Conservation (phyloP, 2,113 vertebrate species). For the Rana temporaria region DNA sequence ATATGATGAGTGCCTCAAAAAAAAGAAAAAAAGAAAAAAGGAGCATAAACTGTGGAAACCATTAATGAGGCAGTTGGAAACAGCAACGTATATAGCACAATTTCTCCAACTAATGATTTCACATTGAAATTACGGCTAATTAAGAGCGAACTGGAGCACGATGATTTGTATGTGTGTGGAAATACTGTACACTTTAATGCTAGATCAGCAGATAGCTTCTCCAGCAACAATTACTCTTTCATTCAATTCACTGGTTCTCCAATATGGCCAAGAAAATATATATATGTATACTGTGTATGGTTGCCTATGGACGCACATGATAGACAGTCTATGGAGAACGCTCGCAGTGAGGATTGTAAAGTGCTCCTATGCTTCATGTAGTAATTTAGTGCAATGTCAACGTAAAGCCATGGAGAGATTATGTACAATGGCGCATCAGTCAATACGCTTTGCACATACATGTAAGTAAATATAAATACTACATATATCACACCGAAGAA, state of each 20-base stretch:
- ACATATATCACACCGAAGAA: constrained; percentile 38
- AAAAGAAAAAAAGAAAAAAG: too few relatives aligned
- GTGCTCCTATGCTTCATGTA: constrained; percentile 16
- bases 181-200: constrained; percentile 5
- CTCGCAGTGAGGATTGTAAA: background rate
- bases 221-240: background rate
- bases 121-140: background rate
- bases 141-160: background rate
- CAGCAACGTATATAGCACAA: background rate
- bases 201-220: background rate
- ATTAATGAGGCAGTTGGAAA: background rate
- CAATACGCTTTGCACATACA: constrained; percentile 34
- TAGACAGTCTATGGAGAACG: background rate
- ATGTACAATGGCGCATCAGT: constrained; percentile 19
- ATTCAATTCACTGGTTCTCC: constrained; percentile 31
- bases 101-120: background rate
- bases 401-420: constrained; percentile 2
- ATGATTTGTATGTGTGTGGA: background rate
- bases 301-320: constrained; percentile 14
- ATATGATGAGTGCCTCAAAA: too few relatives aligned
- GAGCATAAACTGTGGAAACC: too few relatives aligned
- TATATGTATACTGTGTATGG: background rate
- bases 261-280: constrained; percentile 11
- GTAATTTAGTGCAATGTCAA: constrained; percentile 4
- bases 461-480: constrained; percentile 45